A percentile compares a stretch with the other conserved stretches of the same genome.
Evolutionary conservation across 2,797 vertebrate genomes (phyloP).

Genomic region (Manis crassicaudata): DNA sequence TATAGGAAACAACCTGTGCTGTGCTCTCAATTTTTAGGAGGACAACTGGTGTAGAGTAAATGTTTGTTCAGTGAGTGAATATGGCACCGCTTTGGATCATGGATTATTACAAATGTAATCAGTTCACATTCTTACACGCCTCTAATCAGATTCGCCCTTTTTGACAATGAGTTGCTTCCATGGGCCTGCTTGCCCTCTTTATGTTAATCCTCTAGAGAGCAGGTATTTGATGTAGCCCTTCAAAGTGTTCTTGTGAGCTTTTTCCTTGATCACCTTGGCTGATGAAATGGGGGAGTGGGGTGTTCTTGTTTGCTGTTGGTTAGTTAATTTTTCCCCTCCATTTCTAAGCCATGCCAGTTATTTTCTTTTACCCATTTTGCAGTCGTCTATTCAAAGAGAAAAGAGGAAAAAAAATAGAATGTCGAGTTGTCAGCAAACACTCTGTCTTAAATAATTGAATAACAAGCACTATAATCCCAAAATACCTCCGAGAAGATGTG

Average conservation of each 20-base stretch:
- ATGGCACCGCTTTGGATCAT: background rate
- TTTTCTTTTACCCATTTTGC: conserved; percentile 61
- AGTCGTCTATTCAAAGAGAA: conserved; percentile 60
- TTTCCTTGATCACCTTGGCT: background rate
- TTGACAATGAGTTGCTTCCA: conserved; percentile 20
- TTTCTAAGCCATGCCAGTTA: conserved; percentile 36
- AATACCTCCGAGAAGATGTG: conserved; percentile 65
- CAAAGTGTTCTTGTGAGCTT: background rate
- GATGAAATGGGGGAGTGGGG: background rate
- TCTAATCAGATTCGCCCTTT: conserved; percentile 63
- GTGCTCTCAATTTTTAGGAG: background rate
- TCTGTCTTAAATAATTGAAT: conserved; percentile 79
- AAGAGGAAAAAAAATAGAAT: conserved; percentile 61
- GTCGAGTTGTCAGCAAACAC: conserved; percentile 73
- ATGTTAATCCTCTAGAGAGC: conserved; percentile 21
- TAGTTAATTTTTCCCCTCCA: background rate
- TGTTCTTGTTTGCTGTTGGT: background rate
- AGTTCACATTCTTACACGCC: background rate
- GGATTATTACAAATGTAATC: conserved; percentile 56
- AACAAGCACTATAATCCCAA: conserved; percentile 68
- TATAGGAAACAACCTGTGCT: background rate
- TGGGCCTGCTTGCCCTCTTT: background rate
- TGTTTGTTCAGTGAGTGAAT: conserved; percentile 16
- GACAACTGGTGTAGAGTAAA: background rate
- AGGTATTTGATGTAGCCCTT: background rate